These are phyloP conservation scores for Lasius platythorax DNA, from an alignment of 2,888 invertebrate genomes.

Conservation along the genomic window DNA sequence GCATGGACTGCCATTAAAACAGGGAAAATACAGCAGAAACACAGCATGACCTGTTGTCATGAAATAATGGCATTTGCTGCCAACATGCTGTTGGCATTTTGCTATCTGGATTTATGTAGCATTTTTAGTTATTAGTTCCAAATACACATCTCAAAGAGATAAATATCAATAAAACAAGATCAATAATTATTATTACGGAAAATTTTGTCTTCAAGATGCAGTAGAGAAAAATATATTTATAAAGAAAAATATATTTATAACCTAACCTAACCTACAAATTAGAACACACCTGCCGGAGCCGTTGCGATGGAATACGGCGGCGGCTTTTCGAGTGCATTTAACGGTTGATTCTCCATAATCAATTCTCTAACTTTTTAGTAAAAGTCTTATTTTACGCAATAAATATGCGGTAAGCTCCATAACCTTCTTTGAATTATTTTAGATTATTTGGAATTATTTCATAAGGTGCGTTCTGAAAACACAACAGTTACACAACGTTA, in stretches of 20 bases:
- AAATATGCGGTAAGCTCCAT: not conserved
- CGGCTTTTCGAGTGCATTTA: constrained; percentile 75
- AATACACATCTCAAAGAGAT: not conserved
- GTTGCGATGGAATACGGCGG: constrained; percentile 76
- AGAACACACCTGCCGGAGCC: constrained; percentile 71
- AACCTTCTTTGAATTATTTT: not conserved
- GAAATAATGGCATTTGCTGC: too few species aligned
- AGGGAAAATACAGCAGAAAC: too few species aligned
- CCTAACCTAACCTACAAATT: not conserved
- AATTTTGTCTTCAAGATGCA: not conserved
- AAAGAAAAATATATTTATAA: not conserved
- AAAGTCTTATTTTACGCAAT: not conserved
- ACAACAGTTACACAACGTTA: too few species aligned
- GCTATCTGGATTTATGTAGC: too few species aligned
- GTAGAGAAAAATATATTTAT: too few species aligned
- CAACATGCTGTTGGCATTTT: too few species aligned
- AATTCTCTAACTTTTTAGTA: not conserved
- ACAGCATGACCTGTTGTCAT: too few species aligned
- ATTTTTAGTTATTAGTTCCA: not conserved
- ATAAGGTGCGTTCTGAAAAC: too few species aligned
- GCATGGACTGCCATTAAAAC: too few species aligned
- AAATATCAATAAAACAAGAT: not conserved
- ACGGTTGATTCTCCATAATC: constrained; percentile 76
- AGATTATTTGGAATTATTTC: not conserved
- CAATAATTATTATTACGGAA: not conserved